Evolutionary conservation across 2,888 invertebrate genomes (phyloP).

Genomic region (Ectropis crepuscularia): DNA sequence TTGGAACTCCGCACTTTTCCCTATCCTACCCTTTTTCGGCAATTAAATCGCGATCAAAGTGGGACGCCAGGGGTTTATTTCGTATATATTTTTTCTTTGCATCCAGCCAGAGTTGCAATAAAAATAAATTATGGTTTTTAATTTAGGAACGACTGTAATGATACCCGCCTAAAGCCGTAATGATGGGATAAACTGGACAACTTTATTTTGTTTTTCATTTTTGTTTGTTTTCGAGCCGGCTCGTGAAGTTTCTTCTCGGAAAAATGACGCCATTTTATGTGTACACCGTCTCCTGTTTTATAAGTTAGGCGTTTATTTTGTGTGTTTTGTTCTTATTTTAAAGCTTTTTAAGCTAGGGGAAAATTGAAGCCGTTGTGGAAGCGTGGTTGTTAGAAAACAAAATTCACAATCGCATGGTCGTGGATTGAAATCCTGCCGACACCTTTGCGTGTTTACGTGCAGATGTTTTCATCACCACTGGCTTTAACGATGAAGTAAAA

Average conservation of each 20-base stretch:
- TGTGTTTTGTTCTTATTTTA: slow-evolving; percentile 16
- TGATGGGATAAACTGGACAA: slow-evolving; percentile 35
- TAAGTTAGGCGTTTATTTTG: slow-evolving; percentile 20
- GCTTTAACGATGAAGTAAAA: too few relatives aligned
- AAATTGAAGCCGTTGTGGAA: too few relatives aligned
- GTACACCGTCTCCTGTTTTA: slow-evolving; percentile 22
- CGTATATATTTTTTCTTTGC: slow-evolving; percentile 52
- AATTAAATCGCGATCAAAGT: slow-evolving; percentile 72
- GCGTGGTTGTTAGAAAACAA: too few relatives aligned
- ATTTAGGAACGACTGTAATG: slow-evolving; percentile 54
- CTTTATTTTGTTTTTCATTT: slow-evolving; percentile 35
- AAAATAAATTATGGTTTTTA: slow-evolving; percentile 80
- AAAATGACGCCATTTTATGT: slow-evolving; percentile 26
- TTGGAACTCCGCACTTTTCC: slow-evolving; percentile 48
- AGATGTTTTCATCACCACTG: too few relatives aligned
- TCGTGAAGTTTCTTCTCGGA: slow-evolving; percentile 24
- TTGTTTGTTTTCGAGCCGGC: slow-evolving; percentile 30
- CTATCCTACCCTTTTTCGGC: slow-evolving; percentile 58
- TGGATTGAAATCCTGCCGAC: too few relatives aligned
- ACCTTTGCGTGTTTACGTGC: too few relatives aligned
- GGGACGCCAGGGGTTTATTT: slow-evolving; percentile 50
- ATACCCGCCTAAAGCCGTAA: slow-evolving; percentile 37
- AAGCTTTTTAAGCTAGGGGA: slow-evolving; percentile 4
- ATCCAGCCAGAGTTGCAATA: slow-evolving; percentile 62
- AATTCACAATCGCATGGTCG: too few relatives aligned